Conservation (phyloP, 1,140 invertebrate genomes). For the Drosophila sulfurigaster region DNA sequence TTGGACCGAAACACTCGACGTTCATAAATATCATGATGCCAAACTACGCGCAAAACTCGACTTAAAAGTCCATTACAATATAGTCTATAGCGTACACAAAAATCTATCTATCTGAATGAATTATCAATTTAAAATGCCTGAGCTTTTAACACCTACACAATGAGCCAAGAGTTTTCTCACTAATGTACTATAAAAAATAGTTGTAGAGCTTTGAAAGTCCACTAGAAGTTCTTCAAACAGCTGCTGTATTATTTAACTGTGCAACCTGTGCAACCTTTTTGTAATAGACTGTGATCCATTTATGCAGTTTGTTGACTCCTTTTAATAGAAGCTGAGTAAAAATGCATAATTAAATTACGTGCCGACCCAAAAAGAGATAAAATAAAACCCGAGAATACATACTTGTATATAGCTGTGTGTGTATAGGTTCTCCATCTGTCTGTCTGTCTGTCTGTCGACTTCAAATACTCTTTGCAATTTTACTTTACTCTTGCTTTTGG, state of each 20-base stretch:
- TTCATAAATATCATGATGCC: constrained; percentile 42
- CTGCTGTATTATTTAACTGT: constrained; percentile 1
- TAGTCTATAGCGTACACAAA: neutral
- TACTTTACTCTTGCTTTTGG: constrained; percentile 22
- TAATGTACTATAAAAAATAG: neutral
- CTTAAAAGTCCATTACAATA: constrained; percentile 1
- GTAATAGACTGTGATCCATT: constrained; percentile 17
- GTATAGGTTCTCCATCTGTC: neutral
- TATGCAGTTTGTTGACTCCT: constrained; percentile 34
- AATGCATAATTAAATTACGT: constrained; percentile 45
- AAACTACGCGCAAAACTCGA: neutral
- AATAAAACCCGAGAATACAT: constrained; percentile 8
- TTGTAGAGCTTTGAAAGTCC: neutral
- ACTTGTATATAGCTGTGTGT: neutral
- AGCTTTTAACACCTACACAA: constrained; percentile 12
- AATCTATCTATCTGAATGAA: neutral
- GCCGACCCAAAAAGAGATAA: constrained; percentile 14
- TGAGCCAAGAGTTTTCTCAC: neutral
- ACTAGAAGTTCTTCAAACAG: neutral
- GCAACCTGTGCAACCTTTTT: constrained; percentile 2
- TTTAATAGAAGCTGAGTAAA: constrained; percentile 25
- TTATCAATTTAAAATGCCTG: neutral
- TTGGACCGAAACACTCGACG: constrained; percentile 18
- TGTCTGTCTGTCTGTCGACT: constrained; percentile 11
- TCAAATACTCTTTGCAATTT: constrained; percentile 41